phyloP scores from a whole-genome alignment of 1,140 invertebrate species.

The Pogonus chalceus region DNA sequence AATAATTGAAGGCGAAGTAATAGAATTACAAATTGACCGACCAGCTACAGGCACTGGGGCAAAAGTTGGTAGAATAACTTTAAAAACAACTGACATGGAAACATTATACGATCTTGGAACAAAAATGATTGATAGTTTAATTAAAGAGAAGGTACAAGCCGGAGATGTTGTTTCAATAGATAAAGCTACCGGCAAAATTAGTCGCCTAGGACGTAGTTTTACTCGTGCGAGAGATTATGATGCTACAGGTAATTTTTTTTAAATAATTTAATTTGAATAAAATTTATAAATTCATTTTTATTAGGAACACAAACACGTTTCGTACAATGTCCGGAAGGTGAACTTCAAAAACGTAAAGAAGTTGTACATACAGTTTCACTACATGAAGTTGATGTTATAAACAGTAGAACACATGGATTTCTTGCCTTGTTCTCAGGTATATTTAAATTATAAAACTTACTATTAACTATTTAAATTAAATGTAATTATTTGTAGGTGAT shows the following conservation, averaged over 20 bases:
- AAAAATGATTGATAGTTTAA: slow-evolving; percentile 96
- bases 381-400: slow-evolving; percentile 99
- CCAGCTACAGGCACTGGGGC: slow-evolving; percentile 84
- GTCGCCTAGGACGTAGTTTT: slow-evolving; percentile 88
- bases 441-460: slow-evolving; percentile 9
- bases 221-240: slow-evolving; percentile 95
- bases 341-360: slow-evolving; percentile 97
- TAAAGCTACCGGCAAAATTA: slow-evolving; percentile 93
- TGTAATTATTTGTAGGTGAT: slow-evolving; percentile 52
- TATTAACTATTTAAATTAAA: neutral
- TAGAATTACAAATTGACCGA: slow-evolving; percentile 93
- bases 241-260: slow-evolving; percentile 58
- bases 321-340: slow-evolving; percentile 97
- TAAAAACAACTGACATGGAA: slow-evolving; percentile 99
- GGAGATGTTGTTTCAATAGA: slow-evolving; percentile 97
- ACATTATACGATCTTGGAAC: slow-evolving; percentile 97
- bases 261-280: slow-evolving; percentile 2
- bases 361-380: slow-evolving; percentile 96
- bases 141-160: slow-evolving; percentile 94
- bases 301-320: slow-evolving; percentile 67
- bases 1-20: slow-evolving; percentile 98
- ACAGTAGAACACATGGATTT: slow-evolving; percentile 93
- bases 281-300: neutral
- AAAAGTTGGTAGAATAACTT: slow-evolving; percentile 85
- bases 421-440: slow-evolving; percentile 90